These are phyloP conservation scores for Caenorhabditis remanei DNA, from an alignment of 1,140 invertebrate genomes.

Conservation along the genomic window DNA sequence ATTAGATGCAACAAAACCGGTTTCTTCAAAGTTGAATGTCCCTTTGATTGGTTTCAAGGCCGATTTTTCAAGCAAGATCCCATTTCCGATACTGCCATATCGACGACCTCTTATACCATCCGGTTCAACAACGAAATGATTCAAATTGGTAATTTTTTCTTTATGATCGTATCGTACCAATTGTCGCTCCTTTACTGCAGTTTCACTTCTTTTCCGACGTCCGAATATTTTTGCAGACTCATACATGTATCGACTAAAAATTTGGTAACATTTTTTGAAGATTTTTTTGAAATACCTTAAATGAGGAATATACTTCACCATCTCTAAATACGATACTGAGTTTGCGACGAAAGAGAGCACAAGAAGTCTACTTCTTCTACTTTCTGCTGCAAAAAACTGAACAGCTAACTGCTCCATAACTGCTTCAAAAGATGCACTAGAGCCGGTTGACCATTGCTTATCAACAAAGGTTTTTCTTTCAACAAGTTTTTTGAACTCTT, in stretches of 20 bases:
- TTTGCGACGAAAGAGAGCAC: not conserved
- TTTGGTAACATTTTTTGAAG: too few relatives aligned
- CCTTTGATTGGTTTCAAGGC: not conserved
- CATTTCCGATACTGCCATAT: not conserved
- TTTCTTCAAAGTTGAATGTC: not conserved
- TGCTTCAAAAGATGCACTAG: not conserved
- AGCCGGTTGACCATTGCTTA: not conserved
- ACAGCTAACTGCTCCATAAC: not conserved
- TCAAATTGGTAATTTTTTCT: not conserved
- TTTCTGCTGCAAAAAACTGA: not conserved
- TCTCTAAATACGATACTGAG: not conserved
- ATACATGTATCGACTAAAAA: too few relatives aligned
- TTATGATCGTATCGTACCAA: too few relatives aligned
- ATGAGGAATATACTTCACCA: not conserved
- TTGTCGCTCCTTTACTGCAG: too few relatives aligned
- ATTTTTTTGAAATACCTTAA: too few relatives aligned
- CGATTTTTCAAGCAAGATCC: not conserved
- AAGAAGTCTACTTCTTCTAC: not conserved
- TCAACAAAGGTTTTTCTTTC: not conserved
- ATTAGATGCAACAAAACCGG: not conserved
- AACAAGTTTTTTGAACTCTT: not conserved
- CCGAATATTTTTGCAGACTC: too few relatives aligned
- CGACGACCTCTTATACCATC: not conserved
- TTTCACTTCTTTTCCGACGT: too few relatives aligned
- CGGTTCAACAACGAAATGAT: not conserved